phyloP scores from a whole-genome alignment of 1,140 invertebrate genomes.

The Atta texana region DNA sequence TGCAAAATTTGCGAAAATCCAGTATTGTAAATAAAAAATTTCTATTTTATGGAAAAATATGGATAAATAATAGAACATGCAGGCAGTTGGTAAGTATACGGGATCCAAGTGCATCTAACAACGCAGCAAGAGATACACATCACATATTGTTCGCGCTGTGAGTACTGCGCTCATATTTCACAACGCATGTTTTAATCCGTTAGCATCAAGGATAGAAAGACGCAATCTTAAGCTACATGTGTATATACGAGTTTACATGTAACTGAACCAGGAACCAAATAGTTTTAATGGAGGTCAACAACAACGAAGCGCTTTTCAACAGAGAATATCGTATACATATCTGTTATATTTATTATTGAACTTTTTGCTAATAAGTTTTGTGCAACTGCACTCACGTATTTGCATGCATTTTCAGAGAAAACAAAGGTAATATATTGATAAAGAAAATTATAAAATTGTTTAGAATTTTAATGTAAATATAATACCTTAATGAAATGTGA shows the following conservation, averaged over 20 bases:
- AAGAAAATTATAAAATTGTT: background rate
- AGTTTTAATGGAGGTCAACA: constrained; percentile 24
- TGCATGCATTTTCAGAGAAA: constrained; percentile 12
- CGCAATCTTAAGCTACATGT: constrained; percentile 17
- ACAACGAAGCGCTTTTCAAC: background rate
- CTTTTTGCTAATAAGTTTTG: constrained; percentile 30
- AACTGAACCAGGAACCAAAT: background rate
- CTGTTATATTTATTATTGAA: background rate
- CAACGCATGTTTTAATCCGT: constrained; percentile 23
- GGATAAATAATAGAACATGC: background rate
- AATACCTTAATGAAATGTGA: background rate
- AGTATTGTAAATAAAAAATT: background rate
- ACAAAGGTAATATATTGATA: background rate
- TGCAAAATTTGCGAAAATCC: background rate
- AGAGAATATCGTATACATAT: background rate
- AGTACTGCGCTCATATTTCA: constrained; percentile 32
- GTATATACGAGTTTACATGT: background rate
- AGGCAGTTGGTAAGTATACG: background rate
- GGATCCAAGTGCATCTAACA: background rate
- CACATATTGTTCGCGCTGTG: background rate
- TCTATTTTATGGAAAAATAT: constrained; percentile 5
- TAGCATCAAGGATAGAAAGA: constrained; percentile 9
- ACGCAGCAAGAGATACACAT: background rate
- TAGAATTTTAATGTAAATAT: background rate
- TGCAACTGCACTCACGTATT: background rate